These are phyloP conservation scores for Alviniconcha marisindica DNA, from an alignment of 1,140 invertebrate genomes.

Conservation along the genomic window DNA sequence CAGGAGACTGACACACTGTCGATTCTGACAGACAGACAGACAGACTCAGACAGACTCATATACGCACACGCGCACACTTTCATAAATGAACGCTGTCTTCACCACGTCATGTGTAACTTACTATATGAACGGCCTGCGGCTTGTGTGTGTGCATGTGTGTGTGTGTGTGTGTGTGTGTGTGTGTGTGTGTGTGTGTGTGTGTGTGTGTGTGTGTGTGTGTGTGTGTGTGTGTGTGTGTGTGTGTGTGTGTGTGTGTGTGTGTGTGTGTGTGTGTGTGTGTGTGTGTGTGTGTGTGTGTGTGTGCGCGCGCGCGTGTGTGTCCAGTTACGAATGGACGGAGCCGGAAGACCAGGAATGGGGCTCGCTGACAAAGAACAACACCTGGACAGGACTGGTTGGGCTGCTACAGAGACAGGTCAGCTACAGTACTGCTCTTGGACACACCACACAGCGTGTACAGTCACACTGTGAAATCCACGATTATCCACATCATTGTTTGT, in stretches of 20 bases:
- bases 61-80: too few relatives aligned
- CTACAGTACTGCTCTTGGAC: too few relatives aligned
- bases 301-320: neutral
- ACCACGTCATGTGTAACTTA: too few relatives aligned
- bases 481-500: too few relatives aligned
- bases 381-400: conserved; percentile 62
- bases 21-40: too few relatives aligned
- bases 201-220: neutral
- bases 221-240: neutral
- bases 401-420: conserved; percentile 58
- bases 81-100: too few relatives aligned
- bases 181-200: conserved; percentile 8
- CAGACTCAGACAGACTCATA: too few relatives aligned
- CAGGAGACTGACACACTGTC: too few relatives aligned
- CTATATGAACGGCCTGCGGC: neutral
- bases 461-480: too few relatives aligned
- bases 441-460: too few relatives aligned
- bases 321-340: conserved; percentile 49
- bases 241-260: neutral
- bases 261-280: neutral
- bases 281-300: neutral
- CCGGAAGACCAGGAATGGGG: conserved; percentile 59
- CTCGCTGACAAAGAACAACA: conserved; percentile 33
- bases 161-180: neutral
- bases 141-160: neutral